Evolutionary conservation across 2,797 vertebrate genomes (phyloP).

Genomic region (Sebastes cheni): DNA sequence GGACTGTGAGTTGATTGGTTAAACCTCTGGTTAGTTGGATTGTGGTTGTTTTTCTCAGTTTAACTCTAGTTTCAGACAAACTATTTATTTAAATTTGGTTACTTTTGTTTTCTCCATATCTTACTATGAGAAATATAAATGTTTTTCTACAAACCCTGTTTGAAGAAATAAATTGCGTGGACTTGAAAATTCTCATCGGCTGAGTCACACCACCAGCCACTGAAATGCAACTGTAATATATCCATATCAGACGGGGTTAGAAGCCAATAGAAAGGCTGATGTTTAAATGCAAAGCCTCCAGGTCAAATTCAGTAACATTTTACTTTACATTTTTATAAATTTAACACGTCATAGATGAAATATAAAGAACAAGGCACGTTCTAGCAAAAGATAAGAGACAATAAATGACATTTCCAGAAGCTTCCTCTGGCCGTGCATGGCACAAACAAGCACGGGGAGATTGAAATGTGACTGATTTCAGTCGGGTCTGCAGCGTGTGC

Average conservation of each 20-base stretch:
- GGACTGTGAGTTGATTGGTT: background rate
- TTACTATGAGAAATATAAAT: background rate
- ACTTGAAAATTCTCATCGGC: background rate
- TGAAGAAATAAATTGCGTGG: background rate
- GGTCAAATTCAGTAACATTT: background rate
- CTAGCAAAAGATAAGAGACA: background rate
- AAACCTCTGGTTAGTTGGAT: background rate
- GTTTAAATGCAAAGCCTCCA: background rate
- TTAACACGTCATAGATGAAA: background rate
- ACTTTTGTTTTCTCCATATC: background rate
- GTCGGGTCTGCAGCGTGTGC: background rate
- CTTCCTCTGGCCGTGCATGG: background rate
- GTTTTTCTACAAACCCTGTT: background rate
- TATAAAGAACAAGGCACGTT: no score
- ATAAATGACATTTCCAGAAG: slow-evolving; percentile 14
- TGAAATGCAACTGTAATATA: slow-evolving; percentile 17
- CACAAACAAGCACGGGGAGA: background rate
- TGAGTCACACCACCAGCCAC: slow-evolving; percentile 7
- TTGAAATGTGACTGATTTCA: slow-evolving; percentile 16
- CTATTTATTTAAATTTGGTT: background rate
- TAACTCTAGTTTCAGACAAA: background rate
- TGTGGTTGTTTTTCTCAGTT: background rate
- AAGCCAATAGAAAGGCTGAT: background rate
- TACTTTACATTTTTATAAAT: background rate
- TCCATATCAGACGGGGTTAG: slow-evolving; percentile 12